These are phyloP conservation scores for Epicampocera succincta DNA, from an alignment of 2,888 invertebrate species.

Conservation along the genomic window DNA sequence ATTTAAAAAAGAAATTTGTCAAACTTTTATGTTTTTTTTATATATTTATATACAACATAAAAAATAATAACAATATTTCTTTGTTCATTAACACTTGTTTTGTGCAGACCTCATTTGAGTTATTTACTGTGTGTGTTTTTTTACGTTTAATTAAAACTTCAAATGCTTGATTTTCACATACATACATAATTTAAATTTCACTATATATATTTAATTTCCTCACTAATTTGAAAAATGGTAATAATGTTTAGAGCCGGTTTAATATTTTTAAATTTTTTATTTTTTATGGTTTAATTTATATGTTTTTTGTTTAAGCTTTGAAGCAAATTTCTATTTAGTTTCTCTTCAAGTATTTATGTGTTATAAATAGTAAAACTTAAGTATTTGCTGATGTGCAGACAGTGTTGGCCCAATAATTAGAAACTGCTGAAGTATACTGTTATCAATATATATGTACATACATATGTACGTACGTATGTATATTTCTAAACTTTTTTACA, in stretches of 20 bases:
- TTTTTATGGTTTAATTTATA: slow-evolving; percentile 9
- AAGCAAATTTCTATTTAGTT: slow-evolving; percentile 33
- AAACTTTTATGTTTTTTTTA: slow-evolving; percentile 8
- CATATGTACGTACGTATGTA: too few species aligned
- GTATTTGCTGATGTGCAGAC: too few species aligned
- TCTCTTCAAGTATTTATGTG: slow-evolving; percentile 24
- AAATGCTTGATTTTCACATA: slow-evolving; percentile 31
- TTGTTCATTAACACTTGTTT: slow-evolving; percentile 34
- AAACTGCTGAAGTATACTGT: too few species aligned
- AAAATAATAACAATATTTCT: slow-evolving; percentile 21
- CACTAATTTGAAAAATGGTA: slow-evolving; percentile 28
- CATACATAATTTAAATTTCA: slow-evolving; percentile 37
- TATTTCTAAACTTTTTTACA: too few species aligned
- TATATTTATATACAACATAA: not conserved
- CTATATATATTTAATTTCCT: slow-evolving; percentile 26
- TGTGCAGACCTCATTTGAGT: slow-evolving; percentile 12
- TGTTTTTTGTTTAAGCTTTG: slow-evolving; percentile 9
- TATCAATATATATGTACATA: too few species aligned
- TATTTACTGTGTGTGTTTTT: too few species aligned
- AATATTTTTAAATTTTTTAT: not conserved
- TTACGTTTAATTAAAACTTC: slow-evolving; percentile 9
- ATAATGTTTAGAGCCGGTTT: slow-evolving; percentile 23
- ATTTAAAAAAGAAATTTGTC: slow-evolving; percentile 10
- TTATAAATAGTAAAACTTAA: not conserved
- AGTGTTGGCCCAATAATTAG: too few species aligned